These are phyloP conservation scores for Mormyrus iriodes DNA, from an alignment of 2,113 vertebrate genomes.

Conservation along the genomic window DNA sequence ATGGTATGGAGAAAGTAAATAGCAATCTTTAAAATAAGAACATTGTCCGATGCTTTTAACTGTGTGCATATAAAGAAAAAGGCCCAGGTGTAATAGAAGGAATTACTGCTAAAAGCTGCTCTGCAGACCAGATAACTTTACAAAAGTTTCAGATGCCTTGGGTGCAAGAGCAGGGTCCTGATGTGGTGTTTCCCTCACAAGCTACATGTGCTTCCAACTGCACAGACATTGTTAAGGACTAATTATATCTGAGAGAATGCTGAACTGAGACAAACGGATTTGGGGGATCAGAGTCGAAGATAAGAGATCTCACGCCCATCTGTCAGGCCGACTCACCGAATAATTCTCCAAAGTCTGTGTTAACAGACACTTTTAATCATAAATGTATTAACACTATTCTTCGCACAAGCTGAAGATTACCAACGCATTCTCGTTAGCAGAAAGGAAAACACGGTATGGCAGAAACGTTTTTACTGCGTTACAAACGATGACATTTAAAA, in stretches of 20 bases:
- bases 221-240: constrained; percentile 31
- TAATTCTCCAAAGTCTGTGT: constrained; percentile 28
- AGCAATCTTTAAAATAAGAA: not conserved
- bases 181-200: not conserved
- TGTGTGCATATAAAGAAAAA: not conserved
- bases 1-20: not conserved
- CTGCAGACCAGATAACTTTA: not conserved
- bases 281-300: constrained; percentile 31
- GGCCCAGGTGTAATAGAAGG: not conserved
- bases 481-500: not conserved
- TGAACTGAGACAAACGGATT: constrained; percentile 43
- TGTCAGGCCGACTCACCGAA: constrained; percentile 41
- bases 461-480: not conserved
- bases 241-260: constrained; percentile 37
- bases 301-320: constrained; percentile 33
- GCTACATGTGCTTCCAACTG: not conserved
- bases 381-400: not conserved
- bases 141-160: not conserved
- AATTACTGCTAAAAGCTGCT: not conserved
- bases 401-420: not conserved
- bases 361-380: constrained; percentile 18
- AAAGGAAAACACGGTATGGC: not conserved
- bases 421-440: not conserved
- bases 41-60: not conserved
- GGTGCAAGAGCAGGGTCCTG: not conserved